Base-by-base conservation (phyloP, 2,888 invertebrate genomes). In the Hyposoter didymator region DNA sequence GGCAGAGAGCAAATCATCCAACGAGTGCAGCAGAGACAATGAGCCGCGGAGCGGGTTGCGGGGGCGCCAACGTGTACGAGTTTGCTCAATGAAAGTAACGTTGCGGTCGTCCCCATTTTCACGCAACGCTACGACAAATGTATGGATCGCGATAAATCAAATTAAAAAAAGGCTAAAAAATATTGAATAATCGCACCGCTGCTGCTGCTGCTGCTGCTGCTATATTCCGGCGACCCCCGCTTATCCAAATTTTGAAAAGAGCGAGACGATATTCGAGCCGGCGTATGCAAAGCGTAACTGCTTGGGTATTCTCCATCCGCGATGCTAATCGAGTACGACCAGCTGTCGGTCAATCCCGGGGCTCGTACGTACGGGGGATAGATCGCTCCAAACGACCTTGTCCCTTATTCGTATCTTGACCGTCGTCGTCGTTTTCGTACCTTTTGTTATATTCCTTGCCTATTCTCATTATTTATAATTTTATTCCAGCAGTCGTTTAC, bases 271-370 rank as follows among this genome's bases (percentile, higher is more conserved):
- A 72, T 28, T 64, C 28, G 69, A 39, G 8, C 28, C 52, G 32
- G 64, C 52, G 76, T 52, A 52, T n/a, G n/a, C n/a, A 89, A 88
- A 88, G 73, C 78, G 84, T 70, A 52, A 62, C 85, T 87, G 84
- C 86, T 88, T 88, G 85, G 82, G 86, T 87, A 88, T 85, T 85
- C 85, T 78, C 72, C 87, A 87, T 87, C 84, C 85, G 74, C 80
- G 83, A 89, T 89, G 89, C 88, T 89, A 89, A 90, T 90, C 89
- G 86, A 88, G 83, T 80, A 85, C 85, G 87, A 70, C 87, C 89
- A 89, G 88, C 88, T 90, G 90, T 87, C 87, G 89, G 84, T 85
- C 87, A 88, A 84, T 83, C 72, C 73, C 66, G 52, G n/a, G n/a
- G n/a, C n/a, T n/a, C n/a, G n/a, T n/a, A n/a, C n/a, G n/a, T n/a